Percentiles rank a stretch among this genome's conserved stretches.
phyloP scores from a whole-genome alignment of 2,113 vertebrate species.

The Promerops cafer region DNA sequence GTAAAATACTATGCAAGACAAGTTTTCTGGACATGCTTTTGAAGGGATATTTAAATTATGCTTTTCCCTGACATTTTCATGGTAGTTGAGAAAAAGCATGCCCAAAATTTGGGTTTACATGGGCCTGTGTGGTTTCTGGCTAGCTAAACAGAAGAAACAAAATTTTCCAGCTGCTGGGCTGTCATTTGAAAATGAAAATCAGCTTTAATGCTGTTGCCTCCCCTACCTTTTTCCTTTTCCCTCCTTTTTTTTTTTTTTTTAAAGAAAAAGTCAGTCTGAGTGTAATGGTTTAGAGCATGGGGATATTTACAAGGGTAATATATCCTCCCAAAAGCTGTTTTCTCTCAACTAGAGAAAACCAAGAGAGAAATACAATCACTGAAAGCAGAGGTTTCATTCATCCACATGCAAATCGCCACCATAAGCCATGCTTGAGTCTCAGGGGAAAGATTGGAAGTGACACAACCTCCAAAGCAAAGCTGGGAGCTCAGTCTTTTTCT shows the following conservation, averaged over 20 bases:
- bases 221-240: neutral
- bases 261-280: neutral
- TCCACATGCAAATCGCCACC: neutral
- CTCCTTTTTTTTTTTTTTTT: no score
- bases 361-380: neutral
- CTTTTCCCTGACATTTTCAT: neutral
- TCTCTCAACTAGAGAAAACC: neutral
- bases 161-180: neutral
- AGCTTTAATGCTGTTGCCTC: neutral
- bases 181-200: neutral
- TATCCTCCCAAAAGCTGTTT: neutral
- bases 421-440: neutral
- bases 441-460: neutral
- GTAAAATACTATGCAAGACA: neutral
- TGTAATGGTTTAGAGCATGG: neutral
- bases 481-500: neutral
- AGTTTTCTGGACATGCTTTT: neutral
- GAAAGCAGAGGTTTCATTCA: neutral
- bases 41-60: neutral
- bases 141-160: neutral
- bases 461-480: neutral
- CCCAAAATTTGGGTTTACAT: neutral
- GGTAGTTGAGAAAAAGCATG: neutral
- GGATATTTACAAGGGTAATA: neutral
- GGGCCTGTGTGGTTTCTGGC: neutral